phyloP scores from a whole-genome alignment of 1,140 invertebrate species.

The Drosophila carrolli region DNA sequence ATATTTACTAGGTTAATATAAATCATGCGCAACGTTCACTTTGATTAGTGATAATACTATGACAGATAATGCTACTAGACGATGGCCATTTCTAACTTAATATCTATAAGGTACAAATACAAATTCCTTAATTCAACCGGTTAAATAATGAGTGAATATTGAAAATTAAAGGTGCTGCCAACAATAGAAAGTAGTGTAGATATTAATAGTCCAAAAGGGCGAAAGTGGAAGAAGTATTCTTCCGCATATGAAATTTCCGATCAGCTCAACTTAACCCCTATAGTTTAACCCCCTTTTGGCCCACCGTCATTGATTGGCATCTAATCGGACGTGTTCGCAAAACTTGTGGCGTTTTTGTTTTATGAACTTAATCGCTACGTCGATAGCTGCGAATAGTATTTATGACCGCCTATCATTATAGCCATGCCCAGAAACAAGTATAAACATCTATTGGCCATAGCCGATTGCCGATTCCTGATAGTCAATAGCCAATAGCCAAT shows the following conservation, averaged over 20 bases:
- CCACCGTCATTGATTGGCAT: conserved; percentile 5
- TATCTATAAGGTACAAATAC: neutral
- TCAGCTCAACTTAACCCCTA: neutral
- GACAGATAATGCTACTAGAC: too few species aligned
- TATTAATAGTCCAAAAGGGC: too few species aligned
- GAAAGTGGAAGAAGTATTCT: too few species aligned
- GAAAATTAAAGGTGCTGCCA: too few species aligned
- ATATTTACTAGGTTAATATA: neutral
- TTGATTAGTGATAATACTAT: too few species aligned
- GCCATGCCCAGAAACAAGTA: conserved; percentile 51
- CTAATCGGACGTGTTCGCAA: conserved; percentile 17
- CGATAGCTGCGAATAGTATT: conserved; percentile 62
- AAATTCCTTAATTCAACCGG: neutral
- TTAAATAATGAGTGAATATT: too few species aligned
- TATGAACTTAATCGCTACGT: conserved; percentile 61
- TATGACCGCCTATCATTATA: conserved; percentile 46
- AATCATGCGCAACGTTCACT: too few species aligned
- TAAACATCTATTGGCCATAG: conserved; percentile 51
- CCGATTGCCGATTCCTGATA: conserved; percentile 10
- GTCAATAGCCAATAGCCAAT: conserved; percentile 4
- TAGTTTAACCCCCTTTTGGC: neutral
- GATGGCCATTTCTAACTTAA: too few species aligned
- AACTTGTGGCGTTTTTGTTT: conserved; percentile 52
- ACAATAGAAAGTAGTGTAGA: too few species aligned
- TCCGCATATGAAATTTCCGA: neutral